Percentiles rank a stretch among this genome's conserved stretches.
These are phyloP conservation scores for Anorthoa munda DNA, from an alignment of 2,888 invertebrate genomes.

Conservation along the genomic window DNA sequence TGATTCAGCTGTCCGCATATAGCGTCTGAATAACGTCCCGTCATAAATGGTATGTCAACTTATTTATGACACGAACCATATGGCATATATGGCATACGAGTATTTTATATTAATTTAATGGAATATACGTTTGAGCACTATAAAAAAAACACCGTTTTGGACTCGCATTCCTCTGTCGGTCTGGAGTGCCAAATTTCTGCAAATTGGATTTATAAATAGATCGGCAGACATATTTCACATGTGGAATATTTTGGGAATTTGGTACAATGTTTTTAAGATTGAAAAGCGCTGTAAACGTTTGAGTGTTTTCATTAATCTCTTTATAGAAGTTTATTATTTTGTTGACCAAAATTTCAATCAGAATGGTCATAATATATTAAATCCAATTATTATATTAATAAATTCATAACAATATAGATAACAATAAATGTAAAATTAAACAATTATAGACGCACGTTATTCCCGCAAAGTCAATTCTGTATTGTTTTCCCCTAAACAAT, in stretches of 20 bases:
- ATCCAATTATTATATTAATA: not conserved
- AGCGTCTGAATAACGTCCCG: slow-evolving; percentile 68
- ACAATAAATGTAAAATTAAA: slow-evolving; percentile 19
- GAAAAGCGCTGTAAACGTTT: slow-evolving; percentile 9
- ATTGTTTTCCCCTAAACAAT: slow-evolving; percentile 27
- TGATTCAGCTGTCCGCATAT: slow-evolving; percentile 81
- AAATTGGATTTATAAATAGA: slow-evolving; percentile 57
- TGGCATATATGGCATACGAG: slow-evolving; percentile 32
- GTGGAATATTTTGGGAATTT: slow-evolving; percentile 48
- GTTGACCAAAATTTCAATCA: not conserved
- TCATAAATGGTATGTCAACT: slow-evolving; percentile 68
- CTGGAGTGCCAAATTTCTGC: slow-evolving; percentile 62
- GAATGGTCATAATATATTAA: not conserved
- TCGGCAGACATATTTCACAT: slow-evolving; percentile 38
- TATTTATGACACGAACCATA: slow-evolving; percentile 65
- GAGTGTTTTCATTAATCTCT: slow-evolving; percentile 22
- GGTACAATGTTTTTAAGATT: slow-evolving; percentile 40
- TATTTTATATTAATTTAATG: slow-evolving; percentile 28
- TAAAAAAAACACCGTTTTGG: slow-evolving; percentile 50
- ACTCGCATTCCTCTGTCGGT: slow-evolving; percentile 49
- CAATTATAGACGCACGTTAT: not conserved
- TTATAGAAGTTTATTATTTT: slow-evolving; percentile 12
- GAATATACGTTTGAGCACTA: slow-evolving; percentile 11
- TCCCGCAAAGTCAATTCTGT: not conserved
- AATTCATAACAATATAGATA: not conserved